Percentiles rank a stretch among this genome's conserved stretches.
phyloP scores from a whole-genome alignment of 1,140 invertebrate genomes.

The Brachionus rubens region DNA sequence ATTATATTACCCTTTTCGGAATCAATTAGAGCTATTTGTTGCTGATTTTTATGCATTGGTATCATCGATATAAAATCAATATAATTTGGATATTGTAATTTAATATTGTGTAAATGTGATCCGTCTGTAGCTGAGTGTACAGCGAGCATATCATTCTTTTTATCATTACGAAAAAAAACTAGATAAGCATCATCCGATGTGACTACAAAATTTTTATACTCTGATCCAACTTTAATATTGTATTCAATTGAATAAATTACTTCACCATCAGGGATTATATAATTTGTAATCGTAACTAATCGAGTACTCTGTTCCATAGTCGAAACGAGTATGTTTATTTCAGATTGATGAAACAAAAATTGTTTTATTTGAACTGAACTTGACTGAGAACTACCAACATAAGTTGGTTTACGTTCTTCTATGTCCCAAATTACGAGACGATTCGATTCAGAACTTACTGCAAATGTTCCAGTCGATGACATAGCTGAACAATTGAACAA shows the following conservation, averaged over 20 bases:
- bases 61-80: constrained; percentile 61
- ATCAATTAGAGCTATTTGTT: constrained; percentile 28
- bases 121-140: constrained; percentile 81
- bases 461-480: constrained; percentile 33
- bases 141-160: constrained; percentile 76
- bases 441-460: constrained; percentile 31
- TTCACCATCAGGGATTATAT: constrained; percentile 66
- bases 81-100: constrained; percentile 56
- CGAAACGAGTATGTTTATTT: neutral
- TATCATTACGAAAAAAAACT: constrained; percentile 75
- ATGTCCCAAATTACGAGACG: constrained; percentile 43
- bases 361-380: neutral
- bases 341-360: constrained; percentile 13
- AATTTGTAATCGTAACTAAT: constrained; percentile 54
- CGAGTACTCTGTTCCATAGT: constrained; percentile 47
- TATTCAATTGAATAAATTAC: constrained; percentile 76
- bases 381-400: neutral
- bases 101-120: constrained; percentile 70
- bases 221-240: constrained; percentile 51
- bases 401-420: constrained; percentile 22
- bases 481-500: constrained; percentile 37
- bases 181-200: constrained; percentile 76
- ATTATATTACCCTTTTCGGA: constrained; percentile 44
- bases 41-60: constrained; percentile 72
- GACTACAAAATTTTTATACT: constrained; percentile 66